Base-by-base conservation (phyloP, 2,797 vertebrate species). In the Phylloscopus collybita region DNA sequence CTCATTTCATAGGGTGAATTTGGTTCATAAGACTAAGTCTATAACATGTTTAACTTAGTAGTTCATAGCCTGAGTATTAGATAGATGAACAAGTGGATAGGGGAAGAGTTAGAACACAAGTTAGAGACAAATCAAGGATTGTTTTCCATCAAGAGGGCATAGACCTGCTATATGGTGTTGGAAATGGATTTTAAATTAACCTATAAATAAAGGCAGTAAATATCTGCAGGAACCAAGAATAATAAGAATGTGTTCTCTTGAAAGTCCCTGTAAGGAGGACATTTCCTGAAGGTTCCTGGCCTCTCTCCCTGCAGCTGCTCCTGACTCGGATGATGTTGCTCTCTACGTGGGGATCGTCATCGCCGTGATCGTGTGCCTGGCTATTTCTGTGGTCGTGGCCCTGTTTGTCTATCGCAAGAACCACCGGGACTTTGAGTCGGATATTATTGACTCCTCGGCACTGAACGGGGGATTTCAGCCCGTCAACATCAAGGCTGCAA, bases 391-490 rank as follows among this genome's bases (percentile, higher is more conserved):
- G 91, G 98, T 97, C 1, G 98, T 99, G 97, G 99, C 99, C 3
- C 98, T 99, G 19, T 99, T 99, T 26, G 98, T 99, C 50, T 99
- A 99, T 88, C 98, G 99, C 88, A 99, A 99, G 97, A 99, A 99
- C 22, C 99, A 99, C 91, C 98, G 98, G 1, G 99, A 99, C 97
- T 99, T 99, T 45, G 99, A 99, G 93, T 99, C 99, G 0, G 99
- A 99, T 86, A 99, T 99, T 83, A 99, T 99, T n/a, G 99, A 99
- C 98, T 98, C 99, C 21, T 99, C 99, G 0, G 99, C 99, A 0
- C 98, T 99, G 5, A 99, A 99, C 2, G 99, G 99, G 34, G 99
- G 99, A 59, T 99, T 99, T 95, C 99, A 99, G 97, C 98, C 99
- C 9, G 99, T 99, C 65, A 99, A 98, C 84, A 99, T 99, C 97